Base-by-base conservation (phyloP, 2,113 vertebrate genomes). In the Pelodiscus sinensis region DNA sequence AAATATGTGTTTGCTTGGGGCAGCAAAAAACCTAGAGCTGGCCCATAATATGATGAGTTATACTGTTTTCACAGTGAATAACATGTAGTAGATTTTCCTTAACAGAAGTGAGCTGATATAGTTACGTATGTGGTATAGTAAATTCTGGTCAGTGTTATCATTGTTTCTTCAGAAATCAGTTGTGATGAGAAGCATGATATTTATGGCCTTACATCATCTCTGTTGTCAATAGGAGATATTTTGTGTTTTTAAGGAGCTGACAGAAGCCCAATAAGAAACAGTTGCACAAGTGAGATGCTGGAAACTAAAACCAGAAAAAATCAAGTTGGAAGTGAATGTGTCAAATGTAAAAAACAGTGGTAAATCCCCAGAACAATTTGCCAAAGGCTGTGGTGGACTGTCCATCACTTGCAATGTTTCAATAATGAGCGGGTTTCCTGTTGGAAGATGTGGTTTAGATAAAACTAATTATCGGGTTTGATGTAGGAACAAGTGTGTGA, bases 51-150 rank as follows among this genome's bases (percentile, higher is more conserved):
- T 77, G 90, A 91, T 38, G 27, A 85, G 38, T 14, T 21, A 68
- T 7, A 8, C 65, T 80, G 25, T 25, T 1, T 19, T 79, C 13
- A 77, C 83, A 96, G 93, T 38, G 44, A 80, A 81, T 87, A 89
- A 80, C n/a, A 50, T 22, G 4, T 9, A 84, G 21, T 4, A 6
- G 4, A 2, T 68, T 90, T 6, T 88, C 80, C 52, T 15, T 18
- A 80, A 73, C 51, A 89, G 55, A 52, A 0, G 6, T 65, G 27
- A 90, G 3, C 29, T 89, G 18, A 5, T 91, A 19, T 84, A 87
- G 2, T 31, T 54, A 73, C 18, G 22, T 50, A 31, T 56, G 7
- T 78, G 1, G 4, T 29, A 31, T 54, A 85, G 35, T 84, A 65
- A 84, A 82, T 90, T 92, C 14, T 56, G 3, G 62, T 52, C 65